Evolutionary conservation across 2,888 invertebrate genomes (phyloP).

Genomic region (Papilio elwesi): DNA sequence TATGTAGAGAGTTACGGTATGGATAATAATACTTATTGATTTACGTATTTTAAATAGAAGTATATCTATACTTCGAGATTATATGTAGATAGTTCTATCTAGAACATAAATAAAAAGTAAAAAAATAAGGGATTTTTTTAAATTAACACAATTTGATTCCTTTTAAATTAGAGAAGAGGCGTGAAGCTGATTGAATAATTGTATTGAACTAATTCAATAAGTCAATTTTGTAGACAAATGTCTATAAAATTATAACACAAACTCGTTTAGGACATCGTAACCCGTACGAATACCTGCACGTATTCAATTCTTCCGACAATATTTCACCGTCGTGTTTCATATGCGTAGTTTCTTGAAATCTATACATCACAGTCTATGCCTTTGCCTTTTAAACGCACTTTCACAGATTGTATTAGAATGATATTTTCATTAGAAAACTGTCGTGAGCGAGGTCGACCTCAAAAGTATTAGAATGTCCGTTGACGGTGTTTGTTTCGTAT

Average conservation of each 20-base stretch:
- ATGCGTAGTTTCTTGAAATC: conserved; percentile 58
- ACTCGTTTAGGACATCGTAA: conserved; percentile 52
- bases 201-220: not conserved
- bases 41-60: too few relatives aligned
- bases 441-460: conserved; percentile 45
- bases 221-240: conserved; percentile 44
- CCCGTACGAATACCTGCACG: conserved; percentile 72
- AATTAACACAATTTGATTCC: too few relatives aligned
- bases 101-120: too few relatives aligned
- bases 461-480: conserved; percentile 58
- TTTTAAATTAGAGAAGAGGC: not conserved
- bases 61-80: too few relatives aligned
- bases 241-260: conserved; percentile 49
- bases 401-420: conserved; percentile 58
- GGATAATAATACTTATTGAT: too few relatives aligned
- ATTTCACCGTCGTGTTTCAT: conserved; percentile 70
- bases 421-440: conserved; percentile 47
- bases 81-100: too few relatives aligned
- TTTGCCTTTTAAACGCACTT: conserved; percentile 59
- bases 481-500: conserved; percentile 76
- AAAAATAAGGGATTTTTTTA: too few relatives aligned
- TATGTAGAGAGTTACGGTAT: too few relatives aligned
- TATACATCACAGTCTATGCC: conserved; percentile 49
- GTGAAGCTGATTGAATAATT: not conserved
- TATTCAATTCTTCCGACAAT: conserved; percentile 77